These are phyloP conservation scores for Heterocephalus glaber DNA, from an alignment of 2,113 vertebrate genomes.

Conservation along the genomic window DNA sequence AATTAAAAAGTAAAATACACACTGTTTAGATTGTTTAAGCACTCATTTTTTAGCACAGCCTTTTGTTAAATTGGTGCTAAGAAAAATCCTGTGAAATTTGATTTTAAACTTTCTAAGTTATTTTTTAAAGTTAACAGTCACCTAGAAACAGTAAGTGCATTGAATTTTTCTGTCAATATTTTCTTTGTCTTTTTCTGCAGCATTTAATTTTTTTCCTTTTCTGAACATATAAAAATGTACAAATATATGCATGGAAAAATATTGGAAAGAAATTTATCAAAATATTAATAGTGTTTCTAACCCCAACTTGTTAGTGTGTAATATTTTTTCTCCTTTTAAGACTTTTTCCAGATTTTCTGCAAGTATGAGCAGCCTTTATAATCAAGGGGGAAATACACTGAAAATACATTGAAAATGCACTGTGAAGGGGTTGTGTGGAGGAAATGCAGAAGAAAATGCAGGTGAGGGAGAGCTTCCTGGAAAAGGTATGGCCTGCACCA, in stretches of 20 bases:
- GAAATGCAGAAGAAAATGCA: not conserved
- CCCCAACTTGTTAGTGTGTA: not conserved
- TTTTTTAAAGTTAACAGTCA: slow-evolving; percentile 14
- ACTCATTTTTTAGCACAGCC: not conserved
- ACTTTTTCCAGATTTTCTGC: not conserved
- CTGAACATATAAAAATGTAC: slow-evolving; percentile 1
- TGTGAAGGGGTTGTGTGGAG: not conserved
- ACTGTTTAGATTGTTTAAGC: not conserved
- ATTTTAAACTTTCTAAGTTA: not conserved
- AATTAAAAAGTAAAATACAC: not conserved
- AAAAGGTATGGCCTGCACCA: not conserved
- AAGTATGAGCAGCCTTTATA: not conserved
- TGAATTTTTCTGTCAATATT: slow-evolving; percentile 1
- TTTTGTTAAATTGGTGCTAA: not conserved
- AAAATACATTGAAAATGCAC: slow-evolving; percentile 14
- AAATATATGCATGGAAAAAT: not conserved
- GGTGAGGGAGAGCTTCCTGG: not conserved
- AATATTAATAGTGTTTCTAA: not conserved
- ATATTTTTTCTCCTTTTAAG: slow-evolving; percentile 14
- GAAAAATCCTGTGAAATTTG: not conserved
- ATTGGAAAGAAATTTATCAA: slow-evolving; percentile 20
- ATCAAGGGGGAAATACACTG: not conserved
- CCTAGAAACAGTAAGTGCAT: not conserved
- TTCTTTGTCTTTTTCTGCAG: slow-evolving; percentile 5
- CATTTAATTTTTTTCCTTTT: not conserved